These are phyloP conservation scores for Dolomedes plantarius DNA, from an alignment of 2,888 invertebrate species.

Conservation along the genomic window DNA sequence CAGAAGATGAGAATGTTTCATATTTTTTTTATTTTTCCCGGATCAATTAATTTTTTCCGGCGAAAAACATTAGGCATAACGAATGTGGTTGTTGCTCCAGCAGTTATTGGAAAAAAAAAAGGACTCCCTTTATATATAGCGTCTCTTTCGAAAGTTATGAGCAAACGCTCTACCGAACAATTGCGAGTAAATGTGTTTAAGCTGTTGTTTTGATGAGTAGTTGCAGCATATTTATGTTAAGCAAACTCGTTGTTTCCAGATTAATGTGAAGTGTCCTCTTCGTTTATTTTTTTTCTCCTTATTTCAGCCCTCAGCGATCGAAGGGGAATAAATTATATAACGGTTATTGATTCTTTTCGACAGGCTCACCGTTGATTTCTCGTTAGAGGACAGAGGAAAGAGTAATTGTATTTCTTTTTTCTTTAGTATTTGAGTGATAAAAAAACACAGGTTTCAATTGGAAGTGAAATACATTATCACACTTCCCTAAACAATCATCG, in stretches of 20 bases:
- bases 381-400: background rate
- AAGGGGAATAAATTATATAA: background rate
- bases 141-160: no score
- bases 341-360: background rate
- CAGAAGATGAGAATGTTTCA: no score
- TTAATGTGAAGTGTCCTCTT: background rate
- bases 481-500: no score
- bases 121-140: background rate
- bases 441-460: no score
- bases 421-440: no score
- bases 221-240: background rate
- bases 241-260: background rate
- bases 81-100: background rate
- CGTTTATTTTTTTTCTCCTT: background rate
- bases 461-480: no score
- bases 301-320: background rate
- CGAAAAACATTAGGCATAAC: background rate
- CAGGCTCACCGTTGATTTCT: background rate
- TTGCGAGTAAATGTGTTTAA: background rate
- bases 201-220: background rate
- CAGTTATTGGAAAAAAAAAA: slow-evolving; percentile 5
- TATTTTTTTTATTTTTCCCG: background rate
- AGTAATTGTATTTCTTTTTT: background rate
- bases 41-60: background rate
- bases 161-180: background rate